These are phyloP conservation scores for Subanguina moxae DNA, from an alignment of 1,140 invertebrate genomes.

Conservation along the genomic window DNA sequence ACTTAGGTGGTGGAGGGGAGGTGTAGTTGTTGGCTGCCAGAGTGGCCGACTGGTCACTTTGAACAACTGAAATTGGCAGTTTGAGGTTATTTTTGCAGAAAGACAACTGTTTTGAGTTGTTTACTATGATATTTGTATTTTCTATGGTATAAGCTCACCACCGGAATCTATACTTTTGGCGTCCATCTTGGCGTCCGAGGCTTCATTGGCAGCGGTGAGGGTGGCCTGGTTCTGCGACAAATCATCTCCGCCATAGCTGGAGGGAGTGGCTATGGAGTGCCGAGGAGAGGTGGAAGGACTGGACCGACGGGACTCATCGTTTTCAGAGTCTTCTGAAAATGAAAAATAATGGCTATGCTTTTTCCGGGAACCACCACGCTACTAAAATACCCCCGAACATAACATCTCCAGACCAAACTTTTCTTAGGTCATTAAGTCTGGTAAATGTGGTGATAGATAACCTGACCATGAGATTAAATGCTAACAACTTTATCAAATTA, in stretches of 20 bases:
- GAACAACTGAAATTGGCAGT: slow-evolving; percentile 49
- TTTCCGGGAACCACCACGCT: too few relatives aligned
- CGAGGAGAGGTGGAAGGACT: slow-evolving; percentile 57
- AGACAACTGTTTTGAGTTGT: too few relatives aligned
- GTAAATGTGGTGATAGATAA: too few relatives aligned
- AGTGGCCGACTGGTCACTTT: slow-evolving; percentile 57
- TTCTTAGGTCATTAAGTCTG: too few relatives aligned
- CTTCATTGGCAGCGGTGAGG: neutral
- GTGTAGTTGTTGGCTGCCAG: slow-evolving; percentile 20
- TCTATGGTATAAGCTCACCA: slow-evolving; percentile 41
- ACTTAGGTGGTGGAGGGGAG: slow-evolving; percentile 14
- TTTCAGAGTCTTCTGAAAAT: slow-evolving; percentile 44
- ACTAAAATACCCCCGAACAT: too few relatives aligned
- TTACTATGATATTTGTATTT: too few relatives aligned
- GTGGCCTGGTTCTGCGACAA: slow-evolving; percentile 33
- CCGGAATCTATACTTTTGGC: slow-evolving; percentile 55
- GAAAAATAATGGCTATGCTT: too few relatives aligned
- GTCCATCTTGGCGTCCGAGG: slow-evolving; percentile 14
- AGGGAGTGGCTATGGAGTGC: slow-evolving; percentile 56
- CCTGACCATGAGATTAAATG: too few relatives aligned
- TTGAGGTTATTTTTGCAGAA: neutral
- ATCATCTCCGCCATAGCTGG: slow-evolving; percentile 55
- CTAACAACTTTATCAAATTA: too few relatives aligned
- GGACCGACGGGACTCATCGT: slow-evolving; percentile 50
- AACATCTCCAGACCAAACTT: too few relatives aligned